phyloP scores from a whole-genome alignment of 30 jellyfish, hydroid and myxozoan genomes.

The Hydra vulgaris region DNA sequence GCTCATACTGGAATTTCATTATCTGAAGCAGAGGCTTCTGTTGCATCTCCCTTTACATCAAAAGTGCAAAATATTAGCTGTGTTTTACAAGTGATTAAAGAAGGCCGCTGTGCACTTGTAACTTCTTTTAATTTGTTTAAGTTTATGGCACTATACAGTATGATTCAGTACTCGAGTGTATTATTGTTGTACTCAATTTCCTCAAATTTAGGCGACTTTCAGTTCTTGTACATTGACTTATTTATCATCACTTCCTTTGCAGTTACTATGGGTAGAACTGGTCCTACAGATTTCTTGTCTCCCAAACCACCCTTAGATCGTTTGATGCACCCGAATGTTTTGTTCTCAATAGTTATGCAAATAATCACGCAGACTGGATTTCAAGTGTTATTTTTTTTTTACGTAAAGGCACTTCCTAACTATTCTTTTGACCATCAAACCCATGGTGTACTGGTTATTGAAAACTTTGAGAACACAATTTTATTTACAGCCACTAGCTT shows the following conservation, averaged over 20 bases:
- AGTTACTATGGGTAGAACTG: slow-evolving; percentile 89
- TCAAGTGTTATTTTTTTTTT: slow-evolving; percentile 48
- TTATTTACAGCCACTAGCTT: slow-evolving; percentile 50
- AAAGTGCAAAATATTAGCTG: slow-evolving; percentile 71
- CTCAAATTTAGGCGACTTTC: slow-evolving; percentile 84
- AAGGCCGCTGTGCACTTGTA: slow-evolving; percentile 93
- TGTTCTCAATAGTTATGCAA: slow-evolving; percentile 58
- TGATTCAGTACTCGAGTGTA: slow-evolving; percentile 70
- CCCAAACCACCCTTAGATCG: slow-evolving; percentile 72
- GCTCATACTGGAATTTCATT: slow-evolving; percentile 95
- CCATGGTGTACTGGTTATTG: slow-evolving; percentile 26
- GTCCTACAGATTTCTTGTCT: slow-evolving; percentile 54
- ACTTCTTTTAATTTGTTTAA: slow-evolving; percentile 80
- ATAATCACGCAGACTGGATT: slow-evolving; percentile 52
- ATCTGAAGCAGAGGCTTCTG: slow-evolving; percentile 97
- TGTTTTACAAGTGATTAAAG: slow-evolving; percentile 76
- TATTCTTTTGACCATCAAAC: slow-evolving; percentile 18
- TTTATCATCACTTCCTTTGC: slow-evolving; percentile 83
- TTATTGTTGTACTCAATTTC: slow-evolving; percentile 61
- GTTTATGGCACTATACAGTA: slow-evolving; percentile 96
- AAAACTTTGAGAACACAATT: slow-evolving; percentile 59
- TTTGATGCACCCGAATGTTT: slow-evolving; percentile 73
- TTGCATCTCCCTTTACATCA: slow-evolving; percentile 98
- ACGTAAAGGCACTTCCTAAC: slow-evolving; percentile 33
- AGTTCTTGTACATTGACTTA: slow-evolving; percentile 73